A percentile compares a stretch with the other conserved stretches of the same genome.
Conservation (phyloP, 2,888 invertebrate species). For the Drepanosiphum platanoidis region DNA sequence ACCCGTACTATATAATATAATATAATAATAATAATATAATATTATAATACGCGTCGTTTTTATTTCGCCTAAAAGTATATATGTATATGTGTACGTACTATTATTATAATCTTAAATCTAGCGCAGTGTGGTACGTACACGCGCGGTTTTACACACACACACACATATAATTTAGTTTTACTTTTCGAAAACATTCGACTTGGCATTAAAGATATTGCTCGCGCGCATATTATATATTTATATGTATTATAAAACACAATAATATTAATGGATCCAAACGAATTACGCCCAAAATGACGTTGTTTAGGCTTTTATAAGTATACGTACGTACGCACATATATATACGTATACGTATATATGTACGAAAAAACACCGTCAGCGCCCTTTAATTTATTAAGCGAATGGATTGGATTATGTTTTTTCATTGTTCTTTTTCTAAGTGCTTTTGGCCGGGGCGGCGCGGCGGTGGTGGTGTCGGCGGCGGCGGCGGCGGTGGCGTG, state of each 20-base stretch:
- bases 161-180: neutral
- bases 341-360: too few species aligned
- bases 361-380: constrained; percentile 36
- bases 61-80: neutral
- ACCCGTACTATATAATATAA: neutral
- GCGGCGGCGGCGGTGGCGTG: constrained; percentile 5
- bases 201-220: neutral
- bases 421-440: constrained; percentile 60
- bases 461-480: neutral
- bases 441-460: constrained; percentile 37
- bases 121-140: neutral
- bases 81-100: too few species aligned
- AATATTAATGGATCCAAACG: constrained; percentile 58
- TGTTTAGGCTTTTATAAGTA: constrained; percentile 28
- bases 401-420: constrained; percentile 61
- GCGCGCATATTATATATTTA: too few species aligned
- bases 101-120: neutral
- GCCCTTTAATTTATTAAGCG: constrained; percentile 60
- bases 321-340: too few species aligned
- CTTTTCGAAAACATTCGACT: neutral
- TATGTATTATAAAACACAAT: constrained; percentile 47
- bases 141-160: neutral
- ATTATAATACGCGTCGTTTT: too few species aligned
- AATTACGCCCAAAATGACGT: constrained; percentile 60
- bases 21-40: too few species aligned